Evolutionary conservation across 2,797 vertebrate genomes (phyloP), one percentile per base, ranked within the genome.

Genomic region (Neosilurus hyrtlii): DNA sequence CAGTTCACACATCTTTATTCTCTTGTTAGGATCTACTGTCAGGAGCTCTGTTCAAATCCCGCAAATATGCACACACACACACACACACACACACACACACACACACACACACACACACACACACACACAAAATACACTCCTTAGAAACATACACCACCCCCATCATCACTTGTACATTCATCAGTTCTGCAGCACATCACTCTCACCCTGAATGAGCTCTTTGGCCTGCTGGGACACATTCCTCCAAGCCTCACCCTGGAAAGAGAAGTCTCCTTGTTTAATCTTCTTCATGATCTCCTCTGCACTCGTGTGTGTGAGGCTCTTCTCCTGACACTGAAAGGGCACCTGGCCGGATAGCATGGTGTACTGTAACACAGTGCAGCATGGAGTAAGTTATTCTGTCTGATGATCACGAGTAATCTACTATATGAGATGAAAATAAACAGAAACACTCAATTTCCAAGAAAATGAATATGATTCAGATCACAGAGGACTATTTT

Each of bases 231-330:
- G 95, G 81, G 98, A 99, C 62, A 99, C 98, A 67, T 96, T 98
- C 86, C 94, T 97, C 98, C 98, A 99, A 86, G 97, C 96, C 88
- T 99, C 97, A 75, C 98, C 96, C 90, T 97, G 94, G 81, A 99
- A 99, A 30, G 97, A 97, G 89, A 99, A 99, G 86, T 99, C 97
- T 20, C 97, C 98, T 35, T 97, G 96, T 89, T 99, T 99, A 86
- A 99, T 99, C 93, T 99, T 99, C 92, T 95, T 97, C 98, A 99
- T 98, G 72, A 99, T 99, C 89, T 99, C 97, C 88, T 97, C 94
- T 3, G 97, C 97, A 59, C 96, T 99, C 87, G 96, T 97, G 90
- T 96, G 97, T 0, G 93, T 96, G 86, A 97, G 91, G 89, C 94
- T 97, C 93, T 95, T 96, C 91, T 95, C 96, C 88, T 97, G 95